A percentile compares a stretch with the other conserved stretches of the same genome.
phyloP scores from a whole-genome alignment of 2,797 vertebrate species.

The Mormyrus proboscirostris region DNA sequence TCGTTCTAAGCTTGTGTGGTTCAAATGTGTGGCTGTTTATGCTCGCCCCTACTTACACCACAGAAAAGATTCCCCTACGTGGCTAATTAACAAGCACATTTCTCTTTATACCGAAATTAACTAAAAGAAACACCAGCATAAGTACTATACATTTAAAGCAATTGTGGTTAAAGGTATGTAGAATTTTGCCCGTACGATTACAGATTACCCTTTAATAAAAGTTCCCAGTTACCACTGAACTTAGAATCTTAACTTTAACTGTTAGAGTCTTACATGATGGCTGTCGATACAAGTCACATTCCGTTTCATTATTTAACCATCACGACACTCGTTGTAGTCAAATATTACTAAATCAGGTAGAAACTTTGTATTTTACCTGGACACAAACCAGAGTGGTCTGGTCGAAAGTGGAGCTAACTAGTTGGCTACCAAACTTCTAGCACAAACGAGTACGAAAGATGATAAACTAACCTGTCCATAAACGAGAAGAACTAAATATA shows the following conservation, averaged over 20 bases:
- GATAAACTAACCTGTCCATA: neutral
- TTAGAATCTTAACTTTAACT: neutral
- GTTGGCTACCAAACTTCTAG: neutral
- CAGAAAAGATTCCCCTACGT: neutral
- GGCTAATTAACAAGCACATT: neutral
- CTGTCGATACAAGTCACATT: neutral
- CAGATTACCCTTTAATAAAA: neutral
- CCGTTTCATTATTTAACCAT: neutral
- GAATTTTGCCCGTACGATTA: neutral
- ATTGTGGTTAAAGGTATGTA: neutral
- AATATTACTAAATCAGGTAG: neutral
- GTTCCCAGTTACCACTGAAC: neutral
- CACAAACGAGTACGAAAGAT: neutral
- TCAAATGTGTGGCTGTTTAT: neutral
- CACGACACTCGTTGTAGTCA: neutral
- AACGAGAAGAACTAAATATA: neutral
- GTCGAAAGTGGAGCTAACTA: neutral
- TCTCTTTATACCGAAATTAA: neutral
- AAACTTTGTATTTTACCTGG: neutral
- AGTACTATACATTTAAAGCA: neutral
- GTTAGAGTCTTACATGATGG: neutral
- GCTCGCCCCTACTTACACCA: neutral
- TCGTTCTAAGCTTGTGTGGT: neutral
- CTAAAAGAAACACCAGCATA: neutral
- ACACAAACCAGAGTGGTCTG: neutral